Base-by-base conservation (phyloP, 2,888 invertebrate genomes). In the Drosophila nigricruria region DNA sequence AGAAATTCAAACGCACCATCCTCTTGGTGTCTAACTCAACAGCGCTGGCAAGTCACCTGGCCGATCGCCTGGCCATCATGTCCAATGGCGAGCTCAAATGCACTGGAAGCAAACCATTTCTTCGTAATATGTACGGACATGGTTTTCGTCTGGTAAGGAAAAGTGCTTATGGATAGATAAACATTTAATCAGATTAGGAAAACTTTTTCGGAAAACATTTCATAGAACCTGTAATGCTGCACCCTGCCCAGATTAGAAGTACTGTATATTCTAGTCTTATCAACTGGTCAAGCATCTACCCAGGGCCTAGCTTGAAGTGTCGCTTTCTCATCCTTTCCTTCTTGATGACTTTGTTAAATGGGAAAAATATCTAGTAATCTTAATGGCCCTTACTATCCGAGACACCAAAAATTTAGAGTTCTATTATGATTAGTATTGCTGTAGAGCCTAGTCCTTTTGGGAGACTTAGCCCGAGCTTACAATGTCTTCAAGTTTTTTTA, bases 41-140 rank as follows among this genome's bases (percentile, higher is more conserved):
- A 96, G 96, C 97, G 82, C 97, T 97, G 92, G 97, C 97, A 0
- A 97, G 97, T 91, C 93, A 96, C 57, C 93, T 97, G 3, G 97
- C 97, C 0, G 97, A 97, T 92, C 94, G 97, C 38, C 96, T 97
- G 66, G 97, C 97, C 23, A 97, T 97, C 70, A 96, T 97, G 96
- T 95, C 96, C 0, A 94, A 95, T 49, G 97, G 97, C 0, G 94
- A 95, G 32, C 93, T 97, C 40, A 96, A 96, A 85, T 97, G 97
- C 90, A 95, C 95, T 69, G 97, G 97, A 12, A 96, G 96, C 0
- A 96, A 96, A 5, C 95, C 95, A 88, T 97, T 95, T 90, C 94
- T 97, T 38, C 97, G 97, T 91, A 95, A 95, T 75, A 95, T 95
- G 92, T 97, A 96, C 91, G 97, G 97, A n/a, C 95, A 96, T 59